Conservation (phyloP, 2,888 invertebrate species). For the Archips xylosteana region DNA sequence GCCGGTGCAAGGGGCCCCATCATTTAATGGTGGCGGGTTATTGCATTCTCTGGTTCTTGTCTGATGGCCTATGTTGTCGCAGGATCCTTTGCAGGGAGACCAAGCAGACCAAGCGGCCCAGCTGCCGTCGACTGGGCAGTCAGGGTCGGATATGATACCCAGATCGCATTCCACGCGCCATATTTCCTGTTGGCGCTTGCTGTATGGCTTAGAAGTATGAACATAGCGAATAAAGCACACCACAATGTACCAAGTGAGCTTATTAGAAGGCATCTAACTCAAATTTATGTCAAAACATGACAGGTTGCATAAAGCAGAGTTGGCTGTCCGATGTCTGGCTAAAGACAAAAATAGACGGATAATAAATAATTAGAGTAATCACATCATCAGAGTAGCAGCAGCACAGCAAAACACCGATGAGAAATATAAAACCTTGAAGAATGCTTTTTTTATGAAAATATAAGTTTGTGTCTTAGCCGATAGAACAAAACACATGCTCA, state of each 20-base stretch:
- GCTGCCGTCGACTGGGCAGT: constrained; percentile 79
- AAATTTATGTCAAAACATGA: no score
- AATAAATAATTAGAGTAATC: no score
- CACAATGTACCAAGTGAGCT: background rate
- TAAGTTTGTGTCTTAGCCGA: no score
- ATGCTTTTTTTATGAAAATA: no score
- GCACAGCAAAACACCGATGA: no score
- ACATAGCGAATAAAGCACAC: constrained; percentile 38
- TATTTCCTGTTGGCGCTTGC: constrained; percentile 62
- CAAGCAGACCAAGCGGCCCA: constrained; percentile 81
- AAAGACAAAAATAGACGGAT: no score
- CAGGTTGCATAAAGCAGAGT: no score
- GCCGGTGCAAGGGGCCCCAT: constrained; percentile 75
- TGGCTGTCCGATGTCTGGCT: no score
- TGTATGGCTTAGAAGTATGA: constrained; percentile 61
- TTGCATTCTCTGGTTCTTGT: constrained; percentile 70
- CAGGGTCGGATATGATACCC: constrained; percentile 67
- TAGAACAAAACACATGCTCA: no score
- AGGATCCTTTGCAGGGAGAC: constrained; percentile 76
- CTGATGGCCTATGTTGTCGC: constrained; percentile 75
- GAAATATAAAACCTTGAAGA: no score
- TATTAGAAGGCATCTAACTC: background rate
- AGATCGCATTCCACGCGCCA: constrained; percentile 78
- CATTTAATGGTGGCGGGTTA: constrained; percentile 75
- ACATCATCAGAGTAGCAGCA: no score